Evolutionary conservation across 1,140 invertebrate species (phyloP).

Genomic region (Mesaphorura yosii): DNA sequence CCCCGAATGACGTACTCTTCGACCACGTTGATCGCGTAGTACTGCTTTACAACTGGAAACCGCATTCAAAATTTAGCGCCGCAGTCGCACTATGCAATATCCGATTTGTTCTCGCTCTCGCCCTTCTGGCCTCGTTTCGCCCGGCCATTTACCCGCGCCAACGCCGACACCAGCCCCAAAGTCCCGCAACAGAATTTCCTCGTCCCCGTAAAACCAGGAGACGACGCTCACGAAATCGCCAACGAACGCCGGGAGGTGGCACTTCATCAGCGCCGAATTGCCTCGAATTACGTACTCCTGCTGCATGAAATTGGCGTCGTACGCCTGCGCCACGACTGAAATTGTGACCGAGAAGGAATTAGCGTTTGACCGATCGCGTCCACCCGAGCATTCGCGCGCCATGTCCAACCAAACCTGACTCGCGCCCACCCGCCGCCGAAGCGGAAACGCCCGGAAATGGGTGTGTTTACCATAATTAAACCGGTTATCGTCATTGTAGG

Average conservation of each 20-base stretch:
- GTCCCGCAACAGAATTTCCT: no score
- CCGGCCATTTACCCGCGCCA: background rate
- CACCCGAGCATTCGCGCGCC: no score
- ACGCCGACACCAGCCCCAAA: no score
- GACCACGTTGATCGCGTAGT: constrained; percentile 78
- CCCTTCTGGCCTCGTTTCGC: background rate
- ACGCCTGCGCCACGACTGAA: constrained; percentile 78
- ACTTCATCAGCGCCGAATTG: constrained; percentile 85
- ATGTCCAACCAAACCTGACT: background rate
- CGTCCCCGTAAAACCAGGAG: constrained; percentile 72
- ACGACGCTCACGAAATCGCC: constrained; percentile 80
- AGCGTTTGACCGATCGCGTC: background rate
- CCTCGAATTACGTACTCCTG: constrained; percentile 87
- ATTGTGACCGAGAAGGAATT: no score
- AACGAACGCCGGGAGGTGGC: constrained; percentile 81
- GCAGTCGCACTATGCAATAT: background rate
- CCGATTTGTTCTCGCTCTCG: background rate
- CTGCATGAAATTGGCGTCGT: constrained; percentile 78
- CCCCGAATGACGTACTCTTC: constrained; percentile 87
- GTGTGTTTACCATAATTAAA: no score
- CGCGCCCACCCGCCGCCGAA: background rate
- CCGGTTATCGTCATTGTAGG: no score
- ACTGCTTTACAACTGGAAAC: constrained; percentile 65
- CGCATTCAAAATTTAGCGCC: background rate
- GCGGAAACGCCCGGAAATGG: no score